Percentiles rank a stretch among this genome's conserved stretches.
Conservation (phyloP, 2,888 invertebrate species). For the Acanthopleura granulata region DNA sequence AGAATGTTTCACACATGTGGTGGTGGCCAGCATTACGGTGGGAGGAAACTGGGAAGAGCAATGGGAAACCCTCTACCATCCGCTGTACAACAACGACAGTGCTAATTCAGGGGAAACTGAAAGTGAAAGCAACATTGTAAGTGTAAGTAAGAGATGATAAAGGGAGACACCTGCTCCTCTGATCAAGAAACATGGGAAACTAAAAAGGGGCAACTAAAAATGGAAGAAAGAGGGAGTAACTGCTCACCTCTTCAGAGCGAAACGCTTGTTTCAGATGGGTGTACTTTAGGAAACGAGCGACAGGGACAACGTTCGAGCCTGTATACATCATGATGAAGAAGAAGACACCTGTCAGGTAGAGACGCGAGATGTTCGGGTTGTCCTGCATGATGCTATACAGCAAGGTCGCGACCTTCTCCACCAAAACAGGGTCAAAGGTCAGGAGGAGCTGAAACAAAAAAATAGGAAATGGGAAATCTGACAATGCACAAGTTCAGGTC, state of each 20-base stretch:
- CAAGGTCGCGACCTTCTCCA: slow-evolving; percentile 94
- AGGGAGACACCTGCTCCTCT: background rate
- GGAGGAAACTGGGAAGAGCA: too few species aligned
- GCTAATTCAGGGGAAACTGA: background rate
- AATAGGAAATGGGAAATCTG: too few species aligned
- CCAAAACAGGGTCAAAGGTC: slow-evolving; percentile 96
- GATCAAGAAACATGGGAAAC: background rate
- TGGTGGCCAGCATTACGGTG: too few species aligned
- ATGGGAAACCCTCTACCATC: too few species aligned
- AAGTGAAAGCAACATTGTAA: background rate
- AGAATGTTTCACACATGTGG: too few species aligned
- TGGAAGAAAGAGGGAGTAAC: background rate
- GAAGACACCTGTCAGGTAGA: slow-evolving; percentile 96
- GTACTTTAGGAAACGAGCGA: slow-evolving; percentile 92
- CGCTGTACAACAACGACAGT: too few species aligned
- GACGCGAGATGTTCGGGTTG: slow-evolving; percentile 93
- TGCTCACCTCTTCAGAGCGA: slow-evolving; percentile 87
- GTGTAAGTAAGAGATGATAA: background rate
- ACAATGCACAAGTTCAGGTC: too few species aligned
- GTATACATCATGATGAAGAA: slow-evolving; percentile 99
- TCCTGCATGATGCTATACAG: slow-evolving; percentile 84
- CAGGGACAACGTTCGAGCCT: slow-evolving; percentile 95
- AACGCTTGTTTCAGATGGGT: slow-evolving; percentile 97
- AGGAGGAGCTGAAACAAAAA: slow-evolving; percentile 83
- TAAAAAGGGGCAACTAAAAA: background rate